phyloP scores from a whole-genome alignment of 1,140 invertebrate genomes.

The Coelopa frigida region DNA sequence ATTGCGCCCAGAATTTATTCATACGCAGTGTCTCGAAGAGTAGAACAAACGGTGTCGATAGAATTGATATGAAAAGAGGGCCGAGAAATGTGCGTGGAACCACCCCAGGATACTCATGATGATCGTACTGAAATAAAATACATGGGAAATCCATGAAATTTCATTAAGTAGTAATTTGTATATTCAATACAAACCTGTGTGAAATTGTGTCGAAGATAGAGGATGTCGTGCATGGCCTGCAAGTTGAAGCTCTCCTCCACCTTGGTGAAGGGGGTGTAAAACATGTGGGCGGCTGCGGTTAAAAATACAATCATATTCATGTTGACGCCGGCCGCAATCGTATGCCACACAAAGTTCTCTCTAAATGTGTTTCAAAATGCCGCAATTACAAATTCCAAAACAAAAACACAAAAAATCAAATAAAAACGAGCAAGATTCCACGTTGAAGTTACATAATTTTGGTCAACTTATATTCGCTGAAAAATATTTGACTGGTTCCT shows the following conservation, averaged over 20 bases:
- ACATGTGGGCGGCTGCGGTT: constrained; percentile 67
- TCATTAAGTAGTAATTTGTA: not conserved
- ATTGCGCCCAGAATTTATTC: constrained; percentile 85
- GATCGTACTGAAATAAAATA: constrained; percentile 81
- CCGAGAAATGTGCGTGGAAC: constrained; percentile 96
- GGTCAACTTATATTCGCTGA: too few species aligned
- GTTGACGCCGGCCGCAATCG: not conserved
- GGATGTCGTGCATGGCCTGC: constrained; percentile 94
- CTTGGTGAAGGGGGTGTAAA: constrained; percentile 94
- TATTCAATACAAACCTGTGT: constrained; percentile 58
- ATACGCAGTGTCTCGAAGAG: constrained; percentile 61
- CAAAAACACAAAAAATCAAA: too few species aligned
- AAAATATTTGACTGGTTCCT: too few species aligned
- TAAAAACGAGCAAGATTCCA: too few species aligned
- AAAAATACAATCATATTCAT: constrained; percentile 51
- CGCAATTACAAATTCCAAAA: too few species aligned
- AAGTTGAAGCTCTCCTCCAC: constrained; percentile 99
- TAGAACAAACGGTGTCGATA: constrained; percentile 70
- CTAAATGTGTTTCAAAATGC: too few species aligned
- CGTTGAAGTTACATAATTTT: too few species aligned
- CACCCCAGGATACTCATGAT: constrained; percentile 95
- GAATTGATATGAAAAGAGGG: constrained; percentile 71
- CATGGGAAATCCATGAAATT: not conserved
- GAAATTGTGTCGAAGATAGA: constrained; percentile 81
- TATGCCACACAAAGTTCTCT: constrained; percentile 3